Conservation (phyloP, 30 jellyfish, hydroid and myxozoan species). For the Rhopilema esculentum region DNA sequence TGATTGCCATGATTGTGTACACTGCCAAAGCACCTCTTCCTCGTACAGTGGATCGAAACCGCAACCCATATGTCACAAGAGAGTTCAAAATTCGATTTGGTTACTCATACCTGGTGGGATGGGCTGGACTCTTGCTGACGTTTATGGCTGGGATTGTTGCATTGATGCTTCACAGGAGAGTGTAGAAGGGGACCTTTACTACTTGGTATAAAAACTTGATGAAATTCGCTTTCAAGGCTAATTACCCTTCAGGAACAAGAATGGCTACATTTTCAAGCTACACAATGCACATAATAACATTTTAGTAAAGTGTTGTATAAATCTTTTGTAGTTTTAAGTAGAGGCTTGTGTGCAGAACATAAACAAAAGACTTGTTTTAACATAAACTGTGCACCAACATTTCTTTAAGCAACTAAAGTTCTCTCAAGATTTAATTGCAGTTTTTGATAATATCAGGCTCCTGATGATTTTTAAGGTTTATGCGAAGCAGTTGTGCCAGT, state of each 20-base stretch:
- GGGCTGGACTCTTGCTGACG: conserved; percentile 74
- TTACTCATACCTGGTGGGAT: conserved; percentile 73
- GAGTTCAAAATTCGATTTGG: conserved; percentile 80
- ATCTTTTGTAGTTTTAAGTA: background rate
- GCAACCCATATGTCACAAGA: conserved; percentile 67
- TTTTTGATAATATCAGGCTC: background rate
- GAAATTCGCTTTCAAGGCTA: background rate
- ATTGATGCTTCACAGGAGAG: conserved; percentile 51
- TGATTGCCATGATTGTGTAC: conserved; percentile 79
- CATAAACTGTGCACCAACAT: background rate
- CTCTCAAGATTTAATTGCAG: background rate
- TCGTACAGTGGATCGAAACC: conserved; percentile 63
- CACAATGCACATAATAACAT: background rate
- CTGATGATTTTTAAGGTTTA: too few relatives aligned
- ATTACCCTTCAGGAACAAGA: background rate
- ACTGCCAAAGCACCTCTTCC: conserved; percentile 87
- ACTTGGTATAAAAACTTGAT: background rate
- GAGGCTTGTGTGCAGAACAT: background rate
- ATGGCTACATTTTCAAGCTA: background rate
- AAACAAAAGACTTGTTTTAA: too few relatives aligned
- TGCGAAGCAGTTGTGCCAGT: too few relatives aligned
- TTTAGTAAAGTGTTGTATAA: background rate
- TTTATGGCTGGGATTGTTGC: conserved; percentile 73
- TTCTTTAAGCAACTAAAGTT: background rate
- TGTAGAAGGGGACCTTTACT: background rate